A percentile compares a stretch with the other conserved stretches of the same genome.
Conservation (phyloP, 2,113 vertebrate genomes). For the Barbus barbus region DNA sequence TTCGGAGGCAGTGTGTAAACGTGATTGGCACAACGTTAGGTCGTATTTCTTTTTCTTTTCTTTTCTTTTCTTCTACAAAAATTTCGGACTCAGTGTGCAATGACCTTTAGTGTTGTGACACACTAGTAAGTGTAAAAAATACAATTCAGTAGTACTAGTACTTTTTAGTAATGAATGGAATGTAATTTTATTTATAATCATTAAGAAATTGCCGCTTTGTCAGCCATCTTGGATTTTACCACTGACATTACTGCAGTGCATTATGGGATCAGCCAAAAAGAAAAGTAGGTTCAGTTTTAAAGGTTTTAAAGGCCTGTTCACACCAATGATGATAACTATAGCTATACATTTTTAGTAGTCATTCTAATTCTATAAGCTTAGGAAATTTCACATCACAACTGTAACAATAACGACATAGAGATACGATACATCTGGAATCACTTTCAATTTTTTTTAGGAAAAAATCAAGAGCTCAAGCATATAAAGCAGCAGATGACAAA, state of each 20-base stretch:
- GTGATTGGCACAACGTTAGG: too few relatives aligned
- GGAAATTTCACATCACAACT: background rate
- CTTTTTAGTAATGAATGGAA: background rate
- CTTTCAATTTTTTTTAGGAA: too few relatives aligned
- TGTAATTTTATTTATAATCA: background rate
- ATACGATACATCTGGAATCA: background rate
- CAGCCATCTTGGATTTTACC: background rate
- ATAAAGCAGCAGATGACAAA: too few relatives aligned
- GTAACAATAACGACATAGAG: background rate
- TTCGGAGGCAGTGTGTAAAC: too few relatives aligned
- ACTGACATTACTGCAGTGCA: background rate
- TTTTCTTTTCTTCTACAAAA: too few relatives aligned
- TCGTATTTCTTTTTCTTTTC: too few relatives aligned
- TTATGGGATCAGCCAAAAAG: background rate
- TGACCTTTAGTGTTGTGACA: too few relatives aligned
- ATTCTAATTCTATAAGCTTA: background rate
- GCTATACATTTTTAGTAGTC: too few relatives aligned
- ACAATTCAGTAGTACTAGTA: too few relatives aligned
- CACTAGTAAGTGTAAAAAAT: too few relatives aligned
- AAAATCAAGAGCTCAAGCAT: too few relatives aligned
- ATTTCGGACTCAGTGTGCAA: too few relatives aligned
- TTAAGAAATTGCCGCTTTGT: background rate
- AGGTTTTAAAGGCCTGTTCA: background rate
- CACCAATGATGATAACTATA: background rate
- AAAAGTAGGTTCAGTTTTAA: background rate